A percentile compares a stretch with the other conserved stretches of the same genome.
Conservation (phyloP, 92 coral and sea anemone genomes). For the Micromussa lordhowensis region DNA sequence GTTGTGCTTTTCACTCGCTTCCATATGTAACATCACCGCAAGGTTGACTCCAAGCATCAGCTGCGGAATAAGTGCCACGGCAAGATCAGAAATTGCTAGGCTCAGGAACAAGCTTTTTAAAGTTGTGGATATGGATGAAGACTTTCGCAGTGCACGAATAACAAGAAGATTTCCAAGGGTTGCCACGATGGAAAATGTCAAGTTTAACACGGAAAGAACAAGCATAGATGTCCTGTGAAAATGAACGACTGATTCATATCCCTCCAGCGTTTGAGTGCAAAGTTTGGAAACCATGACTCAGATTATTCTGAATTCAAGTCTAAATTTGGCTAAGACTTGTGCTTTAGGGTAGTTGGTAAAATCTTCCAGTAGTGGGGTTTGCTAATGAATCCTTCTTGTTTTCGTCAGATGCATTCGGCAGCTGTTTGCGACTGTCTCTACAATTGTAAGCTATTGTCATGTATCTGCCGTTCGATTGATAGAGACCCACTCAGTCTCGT, state of each 20-base stretch:
- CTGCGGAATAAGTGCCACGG: not conserved
- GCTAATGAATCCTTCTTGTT: too few relatives aligned
- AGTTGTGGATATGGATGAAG: not conserved
- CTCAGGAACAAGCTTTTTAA: not conserved
- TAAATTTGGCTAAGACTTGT: too few relatives aligned
- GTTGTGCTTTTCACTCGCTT: not conserved
- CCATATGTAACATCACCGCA: not conserved
- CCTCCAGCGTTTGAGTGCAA: not conserved
- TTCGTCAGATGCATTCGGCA: too few relatives aligned
- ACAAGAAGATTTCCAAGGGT: conserved; percentile 8
- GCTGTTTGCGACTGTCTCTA: too few relatives aligned
- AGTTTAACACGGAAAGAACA: not conserved
- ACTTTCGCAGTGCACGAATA: conserved; percentile 7
- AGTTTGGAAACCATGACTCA: not conserved
- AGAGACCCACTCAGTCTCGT: too few relatives aligned
- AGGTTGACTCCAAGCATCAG: not conserved
- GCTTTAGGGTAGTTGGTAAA: not conserved
- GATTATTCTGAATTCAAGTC: not conserved
- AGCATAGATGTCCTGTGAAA: not conserved
- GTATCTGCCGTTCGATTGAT: too few relatives aligned
- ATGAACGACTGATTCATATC: not conserved
- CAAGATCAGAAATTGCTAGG: conserved; percentile 8
- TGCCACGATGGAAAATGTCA: not conserved
- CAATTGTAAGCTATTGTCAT: too few relatives aligned
- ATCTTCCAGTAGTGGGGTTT: too few relatives aligned